Evolutionary conservation across 2,113 vertebrate species (phyloP).

Genomic region (Sakesphorus luctuosus): DNA sequence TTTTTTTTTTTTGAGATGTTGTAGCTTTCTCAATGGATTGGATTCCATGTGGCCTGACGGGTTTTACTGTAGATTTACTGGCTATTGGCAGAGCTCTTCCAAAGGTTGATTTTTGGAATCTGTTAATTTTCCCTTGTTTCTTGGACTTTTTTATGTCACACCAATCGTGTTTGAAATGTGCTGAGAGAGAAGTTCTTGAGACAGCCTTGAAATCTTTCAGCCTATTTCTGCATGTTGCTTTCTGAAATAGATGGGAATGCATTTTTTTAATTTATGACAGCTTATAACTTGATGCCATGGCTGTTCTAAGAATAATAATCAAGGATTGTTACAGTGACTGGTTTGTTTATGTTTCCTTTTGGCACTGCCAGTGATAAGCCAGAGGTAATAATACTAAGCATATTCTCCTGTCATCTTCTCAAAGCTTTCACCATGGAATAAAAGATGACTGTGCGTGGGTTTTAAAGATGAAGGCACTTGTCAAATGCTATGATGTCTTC

Average conservation of each 20-base stretch:
- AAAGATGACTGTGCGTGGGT: neutral
- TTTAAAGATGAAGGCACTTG: neutral
- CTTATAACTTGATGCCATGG: slow-evolving; percentile 18
- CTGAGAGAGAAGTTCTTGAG: slow-evolving; percentile 13
- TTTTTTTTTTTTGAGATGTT: neutral
- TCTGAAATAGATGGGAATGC: neutral
- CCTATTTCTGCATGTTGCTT: neutral
- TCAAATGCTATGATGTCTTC: neutral
- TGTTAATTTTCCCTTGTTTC: neutral
- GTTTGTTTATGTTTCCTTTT: slow-evolving; percentile 42
- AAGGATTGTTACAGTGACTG: neutral
- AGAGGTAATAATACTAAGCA: neutral
- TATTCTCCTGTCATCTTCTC: neutral
- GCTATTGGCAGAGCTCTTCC: neutral
- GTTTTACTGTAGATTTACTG: neutral
- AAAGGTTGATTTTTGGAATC: neutral
- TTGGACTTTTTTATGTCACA: neutral
- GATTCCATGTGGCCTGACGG: neutral
- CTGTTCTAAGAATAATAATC: slow-evolving; percentile 55
- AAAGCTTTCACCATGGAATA: neutral
- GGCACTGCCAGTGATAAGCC: neutral
- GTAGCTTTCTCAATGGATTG: neutral
- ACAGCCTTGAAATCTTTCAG: neutral
- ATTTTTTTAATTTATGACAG: neutral
- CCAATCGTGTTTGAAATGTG: neutral